These are phyloP conservation scores for Micrastur ruficollis DNA, from an alignment of 2,797 vertebrate genomes.

Conservation along the genomic window DNA sequence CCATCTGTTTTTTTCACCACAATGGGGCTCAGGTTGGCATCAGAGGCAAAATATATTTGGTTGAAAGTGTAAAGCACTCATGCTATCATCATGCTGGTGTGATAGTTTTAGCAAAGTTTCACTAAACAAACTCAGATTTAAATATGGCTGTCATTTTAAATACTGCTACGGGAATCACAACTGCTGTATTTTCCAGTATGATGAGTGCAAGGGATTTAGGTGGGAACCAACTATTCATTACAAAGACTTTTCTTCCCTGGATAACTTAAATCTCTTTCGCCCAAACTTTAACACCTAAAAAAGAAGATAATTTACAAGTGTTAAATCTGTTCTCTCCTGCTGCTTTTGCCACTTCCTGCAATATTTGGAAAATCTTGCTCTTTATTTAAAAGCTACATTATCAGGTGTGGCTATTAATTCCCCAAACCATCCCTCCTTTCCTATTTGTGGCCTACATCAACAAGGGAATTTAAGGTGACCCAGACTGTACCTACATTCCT, in stretches of 20 bases:
- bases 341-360: neutral
- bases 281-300: neutral
- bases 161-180: neutral
- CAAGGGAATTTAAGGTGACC: neutral
- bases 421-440: neutral
- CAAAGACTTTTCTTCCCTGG: neutral
- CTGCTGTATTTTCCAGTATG: neutral
- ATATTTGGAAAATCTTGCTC: neutral
- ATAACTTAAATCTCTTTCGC: neutral
- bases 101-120: neutral
- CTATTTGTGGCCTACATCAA: neutral
- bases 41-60: neutral
- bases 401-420: neutral
- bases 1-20: neutral
- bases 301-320: neutral
- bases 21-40: neutral
- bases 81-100: neutral
- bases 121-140: neutral
- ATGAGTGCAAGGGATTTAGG: neutral
- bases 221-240: neutral
- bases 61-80: neutral
- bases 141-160: neutral
- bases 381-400: neutral
- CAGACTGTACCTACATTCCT: neutral
- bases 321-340: neutral